Conservation (phyloP, 2,888 invertebrate genomes). For the Pelosia muscerda region DNA sequence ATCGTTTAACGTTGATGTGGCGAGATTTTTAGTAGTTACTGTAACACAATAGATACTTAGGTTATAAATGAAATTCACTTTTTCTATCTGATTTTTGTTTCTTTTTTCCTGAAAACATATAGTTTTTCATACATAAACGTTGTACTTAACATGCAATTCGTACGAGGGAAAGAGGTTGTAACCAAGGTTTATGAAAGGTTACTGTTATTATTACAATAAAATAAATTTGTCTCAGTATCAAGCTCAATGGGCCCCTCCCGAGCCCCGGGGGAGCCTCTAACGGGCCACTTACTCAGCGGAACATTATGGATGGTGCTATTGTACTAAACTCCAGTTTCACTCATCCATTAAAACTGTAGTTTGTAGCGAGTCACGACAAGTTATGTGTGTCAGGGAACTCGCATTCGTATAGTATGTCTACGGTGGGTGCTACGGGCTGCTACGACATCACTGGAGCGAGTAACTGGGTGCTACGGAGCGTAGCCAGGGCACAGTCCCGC, state of each 20-base stretch:
- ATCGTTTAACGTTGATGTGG: neutral
- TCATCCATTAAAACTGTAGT: slow-evolving; percentile 4
- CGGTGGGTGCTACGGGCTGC: slow-evolving; percentile 39
- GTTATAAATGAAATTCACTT: neutral
- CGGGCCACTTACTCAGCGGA: neutral
- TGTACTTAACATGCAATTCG: neutral
- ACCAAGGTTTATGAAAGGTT: neutral
- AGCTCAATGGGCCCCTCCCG: neutral
- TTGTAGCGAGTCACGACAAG: slow-evolving; percentile 9
- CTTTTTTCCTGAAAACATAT: no score
- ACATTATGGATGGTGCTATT: neutral
- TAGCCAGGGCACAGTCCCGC: slow-evolving; percentile 30
- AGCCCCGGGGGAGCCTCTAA: neutral
- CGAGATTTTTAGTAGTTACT: neutral
- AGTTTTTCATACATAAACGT: no score
- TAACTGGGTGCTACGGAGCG: slow-evolving; percentile 52
- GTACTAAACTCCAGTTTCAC: neutral
- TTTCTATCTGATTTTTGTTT: no score
- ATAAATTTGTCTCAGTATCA: neutral
- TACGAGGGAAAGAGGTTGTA: no score
- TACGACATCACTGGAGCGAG: slow-evolving; percentile 48
- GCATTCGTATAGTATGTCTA: slow-evolving; percentile 45
- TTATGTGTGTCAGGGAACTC: slow-evolving; percentile 15
- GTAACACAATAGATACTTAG: neutral
- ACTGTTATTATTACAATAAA: no score